phyloP scores from a whole-genome alignment of 2,888 invertebrate genomes.

The Ornithoptera alexandrae region DNA sequence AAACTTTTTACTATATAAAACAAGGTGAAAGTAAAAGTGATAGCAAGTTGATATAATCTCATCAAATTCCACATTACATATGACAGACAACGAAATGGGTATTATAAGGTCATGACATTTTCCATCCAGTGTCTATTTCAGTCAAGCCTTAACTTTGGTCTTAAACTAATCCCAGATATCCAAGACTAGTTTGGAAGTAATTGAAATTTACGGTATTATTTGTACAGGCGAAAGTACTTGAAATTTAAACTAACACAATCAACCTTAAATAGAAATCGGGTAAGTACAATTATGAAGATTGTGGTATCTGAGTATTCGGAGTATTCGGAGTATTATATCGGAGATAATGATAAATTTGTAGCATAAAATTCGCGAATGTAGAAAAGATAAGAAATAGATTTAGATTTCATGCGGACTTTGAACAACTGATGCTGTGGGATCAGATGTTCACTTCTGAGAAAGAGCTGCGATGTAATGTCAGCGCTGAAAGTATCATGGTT shows the following conservation, averaged over 20 bases:
- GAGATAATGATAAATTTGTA: too few species aligned
- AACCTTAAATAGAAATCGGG: background rate
- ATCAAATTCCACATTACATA: constrained; percentile 17
- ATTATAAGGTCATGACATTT: constrained; percentile 18
- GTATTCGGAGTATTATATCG: too few species aligned
- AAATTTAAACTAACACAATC: background rate
- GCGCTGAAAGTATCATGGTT: too few species aligned
- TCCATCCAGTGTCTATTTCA: constrained; percentile 12
- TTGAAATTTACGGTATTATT: background rate
- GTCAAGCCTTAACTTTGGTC: constrained; percentile 6
- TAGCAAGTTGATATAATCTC: constrained; percentile 16
- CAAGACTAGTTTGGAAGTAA: background rate
- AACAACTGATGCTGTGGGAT: too few species aligned
- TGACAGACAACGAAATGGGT: constrained; percentile 22
- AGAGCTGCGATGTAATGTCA: too few species aligned
- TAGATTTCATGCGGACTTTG: too few species aligned
- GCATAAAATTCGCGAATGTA: too few species aligned
- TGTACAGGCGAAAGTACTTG: background rate
- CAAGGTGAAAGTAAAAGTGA: background rate
- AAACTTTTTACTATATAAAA: constrained; percentile 3
- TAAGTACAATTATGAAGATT: background rate
- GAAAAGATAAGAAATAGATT: too few species aligned
- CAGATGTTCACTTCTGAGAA: too few species aligned
- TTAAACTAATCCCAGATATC: background rate
- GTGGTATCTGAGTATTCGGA: too few species aligned